Base-by-base conservation (phyloP, 1,140 invertebrate genomes). In the Brachionus rubens region DNA sequence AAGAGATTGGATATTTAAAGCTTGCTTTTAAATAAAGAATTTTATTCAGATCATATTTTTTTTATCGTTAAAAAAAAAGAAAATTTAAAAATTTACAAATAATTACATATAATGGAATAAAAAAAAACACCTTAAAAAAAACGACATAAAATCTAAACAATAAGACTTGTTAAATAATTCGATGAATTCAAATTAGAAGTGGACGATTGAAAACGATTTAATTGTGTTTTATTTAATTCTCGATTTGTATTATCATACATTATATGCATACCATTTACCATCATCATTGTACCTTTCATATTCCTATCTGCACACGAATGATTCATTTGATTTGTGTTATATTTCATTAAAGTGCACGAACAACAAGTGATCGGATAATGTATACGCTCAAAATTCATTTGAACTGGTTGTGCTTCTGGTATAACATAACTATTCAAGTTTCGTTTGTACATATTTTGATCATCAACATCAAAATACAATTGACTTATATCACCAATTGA, bases 31-130 rank as follows among this genome's bases (percentile, higher is more conserved):
- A n/a, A n/a, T 48, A 52, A 52, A 52, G 3, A 21, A 52, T 52
- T 52, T 52, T 21, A 21, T 33, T 59, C n/a, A 33, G n/a, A 16
- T 59, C 33, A 16, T 3, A 19, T 33, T 16, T 16, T 36, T 59
- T 59, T n/a, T 21, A 33, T 19, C n/a, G 0, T 40, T 36, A 36
- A 36, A 59, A 59, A 59, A 36, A 36, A 59, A 36, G 16, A 33
- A 9, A 36, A 33, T 33, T 3, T 16, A 9, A 19, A 19, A 59
- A 59, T 59, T 59, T 59, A 59, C 54, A 59, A 59, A n/a, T 59
- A 59, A 59, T 36, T 59, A 59, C 54, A 59, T 33, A 59, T 59
- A 59, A 59, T 59, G 54, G 54, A 59, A 59, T 59, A 33, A 56
- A 56, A 59, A 59, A 28, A 9, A 59, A 54, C 52, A 54, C 52